These are phyloP conservation scores for Reticulitermes speratus DNA, from an alignment of 1,140 invertebrate genomes.

Conservation along the genomic window DNA sequence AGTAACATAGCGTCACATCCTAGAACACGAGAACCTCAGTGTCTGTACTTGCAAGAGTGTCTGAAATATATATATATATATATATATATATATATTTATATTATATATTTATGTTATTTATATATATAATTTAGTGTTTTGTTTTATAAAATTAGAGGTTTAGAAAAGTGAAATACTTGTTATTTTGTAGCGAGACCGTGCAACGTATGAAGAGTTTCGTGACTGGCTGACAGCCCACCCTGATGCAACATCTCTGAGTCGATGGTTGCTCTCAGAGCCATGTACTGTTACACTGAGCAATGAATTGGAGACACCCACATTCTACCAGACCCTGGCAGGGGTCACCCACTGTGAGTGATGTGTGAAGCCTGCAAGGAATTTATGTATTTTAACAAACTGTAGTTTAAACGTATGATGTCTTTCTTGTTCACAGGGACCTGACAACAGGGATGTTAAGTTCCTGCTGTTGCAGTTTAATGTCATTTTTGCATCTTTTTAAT, in stretches of 20 bases:
- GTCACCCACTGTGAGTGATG: slow-evolving; percentile 77
- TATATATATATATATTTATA: too few relatives aligned
- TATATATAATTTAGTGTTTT: too few relatives aligned
- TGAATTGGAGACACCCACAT: slow-evolving; percentile 83
- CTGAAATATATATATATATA: too few relatives aligned
- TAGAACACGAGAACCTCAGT: too few relatives aligned
- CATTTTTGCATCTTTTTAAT: too few relatives aligned
- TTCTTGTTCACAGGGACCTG: too few relatives aligned
- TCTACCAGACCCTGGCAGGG: slow-evolving; percentile 87
- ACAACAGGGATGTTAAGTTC: neutral
- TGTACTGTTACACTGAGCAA: slow-evolving; percentile 67
- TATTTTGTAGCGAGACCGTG: slow-evolving; percentile 53
- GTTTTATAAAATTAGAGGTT: too few relatives aligned
- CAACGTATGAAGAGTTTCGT: slow-evolving; percentile 69
- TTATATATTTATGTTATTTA: too few relatives aligned
- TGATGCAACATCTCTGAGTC: slow-evolving; percentile 74
- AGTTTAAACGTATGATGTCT: neutral
- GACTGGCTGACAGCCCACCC: slow-evolving; percentile 68
- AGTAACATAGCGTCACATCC: too few relatives aligned
- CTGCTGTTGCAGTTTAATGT: too few relatives aligned
- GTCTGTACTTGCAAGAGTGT: too few relatives aligned
- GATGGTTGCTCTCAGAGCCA: slow-evolving; percentile 74
- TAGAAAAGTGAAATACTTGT: too few relatives aligned
- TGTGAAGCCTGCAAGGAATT: neutral
- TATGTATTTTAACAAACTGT: slow-evolving; percentile 23